Evolutionary conservation across 2,888 invertebrate genomes (phyloP), one percentile per base, ranked within the genome.

Genomic region (Idaea biselata): DNA sequence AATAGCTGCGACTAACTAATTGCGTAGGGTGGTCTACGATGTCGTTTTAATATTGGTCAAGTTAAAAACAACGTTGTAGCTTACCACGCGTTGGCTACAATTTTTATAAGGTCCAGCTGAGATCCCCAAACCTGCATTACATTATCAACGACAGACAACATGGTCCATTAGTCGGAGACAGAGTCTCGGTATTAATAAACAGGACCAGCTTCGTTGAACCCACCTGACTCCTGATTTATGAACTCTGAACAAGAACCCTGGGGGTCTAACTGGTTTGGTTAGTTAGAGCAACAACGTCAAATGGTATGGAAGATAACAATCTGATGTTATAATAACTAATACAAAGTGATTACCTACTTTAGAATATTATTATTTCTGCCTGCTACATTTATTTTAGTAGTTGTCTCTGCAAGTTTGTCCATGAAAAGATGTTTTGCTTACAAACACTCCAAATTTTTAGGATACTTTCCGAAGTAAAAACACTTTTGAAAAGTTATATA

Each of bases 281-380:
- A 60, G 44, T 59, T 65, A 58, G 60, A 56, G 60, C 56, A 64
- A 67, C 62, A 64, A 68, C 72, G 74, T 74, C 76, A 76, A 82
- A 83, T 81, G 79, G 76, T 63, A 65, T 75, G 82, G 76, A 82
- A 84, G 68, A 70, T 70, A 70, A 73, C 74, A 76, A 78, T 77
- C 76, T 73, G 71, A 68, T 69, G 69, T 72, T 56, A 18, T 14
- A 59, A 60, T 60, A 44, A 62, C 53, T 62, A 61, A 60, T 60
- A 62, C 63, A 61, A 62, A 63, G 62, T 67, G 64, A 66, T 67
- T 63, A 64, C 59, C 53, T 58, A 44, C 44, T 44, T 44, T 44
- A 44, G 44, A 44, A 44, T 14, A 44, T 44, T 44, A 44, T 44
- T 60, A 62, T 64, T 60, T 57, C 59, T 14, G 11, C 11, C 59